Evolutionary conservation across 2,888 invertebrate species (phyloP).

Genomic region (Ornithoptera priamus): DNA sequence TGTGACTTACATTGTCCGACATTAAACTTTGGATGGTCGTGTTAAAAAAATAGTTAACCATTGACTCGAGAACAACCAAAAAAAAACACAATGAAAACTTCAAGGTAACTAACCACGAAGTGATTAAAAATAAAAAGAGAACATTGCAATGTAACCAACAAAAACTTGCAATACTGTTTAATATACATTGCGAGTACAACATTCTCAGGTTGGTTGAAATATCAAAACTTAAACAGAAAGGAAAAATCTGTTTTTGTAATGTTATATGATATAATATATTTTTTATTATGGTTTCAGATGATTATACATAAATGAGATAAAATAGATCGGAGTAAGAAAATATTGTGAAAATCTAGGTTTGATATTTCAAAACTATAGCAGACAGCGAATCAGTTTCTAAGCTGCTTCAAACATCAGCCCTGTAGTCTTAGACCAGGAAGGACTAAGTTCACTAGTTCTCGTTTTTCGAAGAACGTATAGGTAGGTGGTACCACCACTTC

Average conservation of each 20-base stretch:
- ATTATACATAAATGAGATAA: too few relatives aligned
- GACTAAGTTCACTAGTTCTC: too few relatives aligned
- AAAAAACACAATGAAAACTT: not conserved
- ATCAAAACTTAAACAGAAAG: too few relatives aligned
- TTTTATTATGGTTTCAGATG: too few relatives aligned
- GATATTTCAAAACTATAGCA: not conserved
- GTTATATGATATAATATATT: too few relatives aligned
- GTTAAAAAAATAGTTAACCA: not conserved
- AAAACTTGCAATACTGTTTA: conserved; percentile 33
- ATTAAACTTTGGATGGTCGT: not conserved
- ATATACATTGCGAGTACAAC: conserved; percentile 48
- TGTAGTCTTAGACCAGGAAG: too few relatives aligned
- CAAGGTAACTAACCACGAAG: conserved; percentile 1
- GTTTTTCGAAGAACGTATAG: too few relatives aligned
- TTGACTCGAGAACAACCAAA: not conserved
- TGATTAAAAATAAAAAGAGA: conserved; percentile 34
- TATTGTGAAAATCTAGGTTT: not conserved
- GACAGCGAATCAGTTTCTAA: not conserved
- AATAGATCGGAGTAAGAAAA: too few relatives aligned
- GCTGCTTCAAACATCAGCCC: not conserved
- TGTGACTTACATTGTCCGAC: not conserved
- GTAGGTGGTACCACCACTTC: too few relatives aligned
- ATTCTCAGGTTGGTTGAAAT: too few relatives aligned
- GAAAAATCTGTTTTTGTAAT: too few relatives aligned
- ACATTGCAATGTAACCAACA: conserved; percentile 32